phyloP scores from a whole-genome alignment of 2,888 invertebrate genomes.

The Coremacera marginata region DNA sequence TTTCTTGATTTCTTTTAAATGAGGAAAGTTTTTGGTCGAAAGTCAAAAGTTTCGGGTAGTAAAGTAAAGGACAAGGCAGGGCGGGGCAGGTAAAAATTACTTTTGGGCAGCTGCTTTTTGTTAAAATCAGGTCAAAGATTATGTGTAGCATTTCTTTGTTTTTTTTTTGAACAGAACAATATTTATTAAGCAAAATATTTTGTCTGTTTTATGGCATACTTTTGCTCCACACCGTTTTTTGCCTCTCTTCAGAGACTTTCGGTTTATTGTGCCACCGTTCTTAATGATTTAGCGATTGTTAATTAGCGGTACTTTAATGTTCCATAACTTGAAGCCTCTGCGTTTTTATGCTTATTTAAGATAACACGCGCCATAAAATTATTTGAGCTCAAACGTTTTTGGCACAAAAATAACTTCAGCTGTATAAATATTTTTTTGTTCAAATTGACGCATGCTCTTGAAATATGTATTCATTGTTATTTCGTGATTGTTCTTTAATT shows the following conservation, averaged over 20 bases:
- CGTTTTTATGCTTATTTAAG: background rate
- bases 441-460: background rate
- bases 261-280: background rate
- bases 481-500: background rate
- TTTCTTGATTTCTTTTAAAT: background rate
- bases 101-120: slow-evolving; percentile 6
- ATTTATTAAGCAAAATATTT: background rate
- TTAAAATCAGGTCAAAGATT: slow-evolving; percentile 30
- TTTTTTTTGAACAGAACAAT: background rate
- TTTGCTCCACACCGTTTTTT: background rate
- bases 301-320: background rate
- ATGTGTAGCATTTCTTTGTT: background rate
- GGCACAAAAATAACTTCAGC: background rate
- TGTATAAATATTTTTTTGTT: background rate
- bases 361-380: background rate
- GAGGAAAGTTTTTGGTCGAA: slow-evolving; percentile 1
- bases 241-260: background rate
- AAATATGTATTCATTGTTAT: background rate
- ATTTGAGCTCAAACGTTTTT: too few relatives aligned
- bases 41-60: background rate
- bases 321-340: background rate
- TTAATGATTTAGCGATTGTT: background rate
- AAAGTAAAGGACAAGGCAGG: background rate
- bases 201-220: background rate
- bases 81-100: background rate